Conservation (phyloP, 2,888 invertebrate species). For the Ochropacha duplaris region DNA sequence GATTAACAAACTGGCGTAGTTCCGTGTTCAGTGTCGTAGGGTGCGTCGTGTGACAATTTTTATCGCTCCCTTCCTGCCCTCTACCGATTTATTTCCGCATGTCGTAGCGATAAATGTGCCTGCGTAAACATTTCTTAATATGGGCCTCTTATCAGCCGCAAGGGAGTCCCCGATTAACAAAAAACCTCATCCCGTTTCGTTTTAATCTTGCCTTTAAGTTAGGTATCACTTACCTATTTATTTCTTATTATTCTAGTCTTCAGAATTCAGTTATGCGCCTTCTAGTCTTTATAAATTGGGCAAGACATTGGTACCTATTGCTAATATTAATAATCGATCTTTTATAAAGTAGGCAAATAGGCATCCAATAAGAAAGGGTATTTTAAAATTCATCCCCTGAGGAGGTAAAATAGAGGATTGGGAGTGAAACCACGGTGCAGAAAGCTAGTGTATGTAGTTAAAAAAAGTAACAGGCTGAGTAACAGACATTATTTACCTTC, state of each 20-base stretch:
- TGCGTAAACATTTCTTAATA: slow-evolving; percentile 64
- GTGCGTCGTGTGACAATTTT: slow-evolving; percentile 56
- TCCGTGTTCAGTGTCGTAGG: not conserved
- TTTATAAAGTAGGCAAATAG: too few species aligned
- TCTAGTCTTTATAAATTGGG: too few species aligned
- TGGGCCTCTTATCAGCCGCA: slow-evolving; percentile 60
- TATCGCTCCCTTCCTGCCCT: slow-evolving; percentile 77
- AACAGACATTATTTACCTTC: not conserved
- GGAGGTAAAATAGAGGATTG: too few species aligned
- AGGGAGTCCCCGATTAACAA: slow-evolving; percentile 55
- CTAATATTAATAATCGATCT: too few species aligned
- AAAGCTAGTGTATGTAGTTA: too few species aligned
- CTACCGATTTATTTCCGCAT: slow-evolving; percentile 76
- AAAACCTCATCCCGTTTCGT: not conserved
- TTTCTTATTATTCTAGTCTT: too few species aligned
- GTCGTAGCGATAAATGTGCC: slow-evolving; percentile 63
- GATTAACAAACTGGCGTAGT: not conserved
- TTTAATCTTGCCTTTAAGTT: not conserved
- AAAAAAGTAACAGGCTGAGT: not conserved
- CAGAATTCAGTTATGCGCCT: too few species aligned
- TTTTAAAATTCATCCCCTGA: too few species aligned
- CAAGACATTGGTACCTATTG: too few species aligned
- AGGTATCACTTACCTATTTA: too few species aligned
- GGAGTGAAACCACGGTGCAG: too few species aligned
- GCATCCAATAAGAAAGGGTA: too few species aligned